phyloP scores from a whole-genome alignment of 2,888 invertebrate genomes.

The Nowickia ferox region DNA sequence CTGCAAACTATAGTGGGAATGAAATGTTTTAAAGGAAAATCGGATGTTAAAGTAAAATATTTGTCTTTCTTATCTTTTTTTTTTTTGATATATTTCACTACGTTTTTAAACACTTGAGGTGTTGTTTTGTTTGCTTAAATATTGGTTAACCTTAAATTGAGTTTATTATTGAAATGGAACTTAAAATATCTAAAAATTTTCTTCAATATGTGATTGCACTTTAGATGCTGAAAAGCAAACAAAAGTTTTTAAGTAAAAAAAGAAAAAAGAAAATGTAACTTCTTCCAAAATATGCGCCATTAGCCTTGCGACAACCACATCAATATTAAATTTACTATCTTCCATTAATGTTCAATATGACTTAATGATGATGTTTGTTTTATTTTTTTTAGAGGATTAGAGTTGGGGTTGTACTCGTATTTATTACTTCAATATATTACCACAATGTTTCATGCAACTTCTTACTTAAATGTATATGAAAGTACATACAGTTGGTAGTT shows the following conservation, averaged over 20 bases:
- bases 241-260: background rate
- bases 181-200: background rate
- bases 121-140: conserved; percentile 69
- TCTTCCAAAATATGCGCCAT: background rate
- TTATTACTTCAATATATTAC: conserved; percentile 50
- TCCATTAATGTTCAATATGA: conserved; percentile 49
- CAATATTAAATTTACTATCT: conserved; percentile 20
- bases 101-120: conserved; percentile 64
- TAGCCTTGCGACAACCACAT: conserved; percentile 1
- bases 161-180: conserved; percentile 56
- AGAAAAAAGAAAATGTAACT: background rate
- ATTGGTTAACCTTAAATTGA: conserved; percentile 74
- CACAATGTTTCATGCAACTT: conserved; percentile 29
- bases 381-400: background rate
- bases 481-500: conserved; percentile 11
- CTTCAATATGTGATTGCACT: background rate
- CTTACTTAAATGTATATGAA: background rate
- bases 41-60: conserved; percentile 51
- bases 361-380: conserved; percentile 58
- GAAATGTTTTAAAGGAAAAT: conserved; percentile 26
- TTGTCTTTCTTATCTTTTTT: conserved; percentile 27
- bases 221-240: background rate
- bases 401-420: conserved; percentile 11
- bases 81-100: background rate
- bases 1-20: conserved; percentile 28